A percentile compares a stretch with the other conserved stretches of the same genome.
phyloP scores from a whole-genome alignment of 2,888 invertebrate species.

The Drosophila austrosaltans region DNA sequence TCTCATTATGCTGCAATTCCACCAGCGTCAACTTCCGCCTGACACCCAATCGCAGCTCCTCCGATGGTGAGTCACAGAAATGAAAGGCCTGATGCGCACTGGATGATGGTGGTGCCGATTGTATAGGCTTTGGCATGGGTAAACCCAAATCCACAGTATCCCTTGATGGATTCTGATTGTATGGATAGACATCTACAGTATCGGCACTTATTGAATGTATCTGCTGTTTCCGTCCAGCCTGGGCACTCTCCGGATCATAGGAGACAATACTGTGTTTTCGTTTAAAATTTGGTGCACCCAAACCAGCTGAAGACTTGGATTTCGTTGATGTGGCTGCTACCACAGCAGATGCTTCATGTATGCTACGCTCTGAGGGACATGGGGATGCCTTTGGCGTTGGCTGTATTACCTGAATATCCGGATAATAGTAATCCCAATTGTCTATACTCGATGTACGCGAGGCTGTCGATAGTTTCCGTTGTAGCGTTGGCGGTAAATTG shows the following conservation, averaged over 20 bases:
- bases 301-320: slow-evolving; percentile 23
- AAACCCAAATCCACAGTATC: slow-evolving; percentile 45
- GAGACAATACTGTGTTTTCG: slow-evolving; percentile 82
- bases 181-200: slow-evolving; percentile 81
- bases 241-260: slow-evolving; percentile 81
- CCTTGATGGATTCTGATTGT: slow-evolving; percentile 63
- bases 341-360: slow-evolving; percentile 64
- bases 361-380: slow-evolving; percentile 87
- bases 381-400: slow-evolving; percentile 94
- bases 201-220: slow-evolving; percentile 82
- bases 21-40: slow-evolving; percentile 80
- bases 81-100: slow-evolving; percentile 67
- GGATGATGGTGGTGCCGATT: slow-evolving; percentile 59
- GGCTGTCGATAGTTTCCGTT: slow-evolving; percentile 81
- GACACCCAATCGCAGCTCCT: slow-evolving; percentile 80
- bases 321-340: slow-evolving; percentile 33
- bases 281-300: slow-evolving; percentile 69
- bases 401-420: slow-evolving; percentile 89
- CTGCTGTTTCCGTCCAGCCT: slow-evolving; percentile 81
- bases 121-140: slow-evolving; percentile 54
- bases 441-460: slow-evolving; percentile 82
- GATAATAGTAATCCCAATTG: slow-evolving; percentile 86
- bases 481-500: slow-evolving; percentile 84
- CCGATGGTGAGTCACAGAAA: slow-evolving; percentile 76
- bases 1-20: slow-evolving; percentile 75